Percentiles rank a stretch among this genome's conserved stretches.
phyloP scores from a whole-genome alignment of 2,797 vertebrate genomes.

The Clarias fuscus region DNA sequence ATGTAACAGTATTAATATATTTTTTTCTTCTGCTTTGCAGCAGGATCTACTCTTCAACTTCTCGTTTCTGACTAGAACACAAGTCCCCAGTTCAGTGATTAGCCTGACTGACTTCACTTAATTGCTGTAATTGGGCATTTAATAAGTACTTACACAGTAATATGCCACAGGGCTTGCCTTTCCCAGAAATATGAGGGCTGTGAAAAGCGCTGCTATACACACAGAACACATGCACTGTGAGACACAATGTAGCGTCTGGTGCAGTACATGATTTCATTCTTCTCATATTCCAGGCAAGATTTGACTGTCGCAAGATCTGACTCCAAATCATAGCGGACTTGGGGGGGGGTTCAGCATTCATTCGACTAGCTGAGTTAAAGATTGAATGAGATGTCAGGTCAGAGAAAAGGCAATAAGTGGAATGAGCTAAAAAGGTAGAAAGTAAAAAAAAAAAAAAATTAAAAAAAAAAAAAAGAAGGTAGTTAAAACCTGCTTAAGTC shows the following conservation, averaged over 20 bases:
- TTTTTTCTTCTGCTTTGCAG: background rate
- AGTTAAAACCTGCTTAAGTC: no score
- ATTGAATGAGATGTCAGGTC: background rate
- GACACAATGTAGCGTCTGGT: background rate
- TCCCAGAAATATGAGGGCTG: constrained; percentile 29
- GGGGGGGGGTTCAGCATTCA: background rate
- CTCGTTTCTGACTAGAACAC: constrained; percentile 29
- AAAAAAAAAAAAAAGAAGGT: no score
- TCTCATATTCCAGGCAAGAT: constrained; percentile 13
- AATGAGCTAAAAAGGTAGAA: background rate
- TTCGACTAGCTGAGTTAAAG: constrained; percentile 19
- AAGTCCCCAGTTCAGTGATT: constrained; percentile 42
- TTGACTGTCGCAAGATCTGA: constrained; percentile 22
- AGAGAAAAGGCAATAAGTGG: constrained; percentile 11
- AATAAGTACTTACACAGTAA: constrained; percentile 49
- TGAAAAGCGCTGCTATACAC: constrained; percentile 19
- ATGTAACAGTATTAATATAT: background rate
- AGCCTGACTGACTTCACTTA: constrained; percentile 56
- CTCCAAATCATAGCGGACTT: constrained; percentile 11
- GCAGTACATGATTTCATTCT: background rate
- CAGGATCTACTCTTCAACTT: constrained; percentile 26
- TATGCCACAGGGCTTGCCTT: constrained; percentile 49
- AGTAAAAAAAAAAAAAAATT: no score
- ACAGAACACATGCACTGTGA: constrained; percentile 2
- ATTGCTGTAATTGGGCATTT: constrained; percentile 55